phyloP scores from a whole-genome alignment of 2,113 vertebrate species.

The Oplegnathus fasciatus region DNA sequence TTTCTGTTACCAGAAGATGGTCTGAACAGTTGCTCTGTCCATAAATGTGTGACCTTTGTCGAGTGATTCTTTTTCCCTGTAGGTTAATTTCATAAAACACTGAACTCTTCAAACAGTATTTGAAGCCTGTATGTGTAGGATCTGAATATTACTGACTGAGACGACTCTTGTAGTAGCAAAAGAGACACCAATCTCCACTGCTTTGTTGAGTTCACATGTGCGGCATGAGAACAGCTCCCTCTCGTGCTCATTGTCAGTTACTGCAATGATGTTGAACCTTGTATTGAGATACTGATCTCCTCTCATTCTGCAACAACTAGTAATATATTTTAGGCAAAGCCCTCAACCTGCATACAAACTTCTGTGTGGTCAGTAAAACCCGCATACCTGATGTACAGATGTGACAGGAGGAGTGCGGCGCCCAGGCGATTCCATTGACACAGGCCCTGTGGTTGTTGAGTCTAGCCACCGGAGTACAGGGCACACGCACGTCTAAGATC shows the following conservation, averaged over 20 bases:
- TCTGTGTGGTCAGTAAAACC: not conserved
- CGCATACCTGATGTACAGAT: slow-evolving; percentile 92
- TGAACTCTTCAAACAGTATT: not conserved
- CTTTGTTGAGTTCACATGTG: not conserved
- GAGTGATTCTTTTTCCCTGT: not conserved
- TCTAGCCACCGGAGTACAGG: slow-evolving; percentile 93
- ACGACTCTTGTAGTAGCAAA: not conserved
- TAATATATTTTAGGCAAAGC: not conserved
- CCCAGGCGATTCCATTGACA: slow-evolving; percentile 95
- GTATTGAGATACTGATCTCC: not conserved
- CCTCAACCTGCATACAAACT: not conserved
- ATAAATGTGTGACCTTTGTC: not conserved
- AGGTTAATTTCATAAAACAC: not conserved
- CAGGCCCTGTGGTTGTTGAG: slow-evolving; percentile 95
- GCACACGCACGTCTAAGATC: slow-evolving; percentile 93
- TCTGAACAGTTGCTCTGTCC: not conserved
- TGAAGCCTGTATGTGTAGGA: not conserved
- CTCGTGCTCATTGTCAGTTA: slow-evolving; percentile 11
- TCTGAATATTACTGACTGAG: not conserved
- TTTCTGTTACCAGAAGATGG: not conserved
- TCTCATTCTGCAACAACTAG: not conserved
- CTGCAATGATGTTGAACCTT: not conserved
- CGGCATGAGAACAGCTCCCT: not conserved
- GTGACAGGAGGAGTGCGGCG: slow-evolving; percentile 95
- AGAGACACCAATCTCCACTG: not conserved